phyloP scores from a whole-genome alignment of 2,113 vertebrate species.

The Sorex araneus region DNA sequence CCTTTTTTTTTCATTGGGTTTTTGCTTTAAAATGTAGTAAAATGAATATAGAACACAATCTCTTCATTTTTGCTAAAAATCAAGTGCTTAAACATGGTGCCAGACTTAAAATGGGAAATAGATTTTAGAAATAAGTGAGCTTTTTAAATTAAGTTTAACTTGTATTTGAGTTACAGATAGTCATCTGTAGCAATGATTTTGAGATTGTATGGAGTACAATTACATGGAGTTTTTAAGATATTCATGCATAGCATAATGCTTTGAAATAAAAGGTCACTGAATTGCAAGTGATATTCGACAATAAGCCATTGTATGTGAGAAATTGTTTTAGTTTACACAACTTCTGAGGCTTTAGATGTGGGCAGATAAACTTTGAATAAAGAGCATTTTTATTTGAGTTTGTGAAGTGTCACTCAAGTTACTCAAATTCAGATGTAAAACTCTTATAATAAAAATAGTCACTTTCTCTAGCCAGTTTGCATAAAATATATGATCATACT shows the following conservation, averaged over 20 bases:
- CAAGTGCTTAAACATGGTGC: not conserved
- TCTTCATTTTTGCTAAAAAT: not conserved
- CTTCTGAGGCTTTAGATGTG: too few species aligned
- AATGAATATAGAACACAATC: not conserved
- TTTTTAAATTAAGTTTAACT: not conserved
- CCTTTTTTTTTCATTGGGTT: not conserved
- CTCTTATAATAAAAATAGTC: not conserved
- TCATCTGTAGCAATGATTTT: not conserved
- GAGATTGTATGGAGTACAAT: not conserved
- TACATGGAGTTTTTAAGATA: not conserved
- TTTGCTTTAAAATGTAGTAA: not conserved
- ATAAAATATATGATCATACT: conserved; percentile 43
- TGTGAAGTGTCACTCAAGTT: not conserved
- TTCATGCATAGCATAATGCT: too few species aligned
- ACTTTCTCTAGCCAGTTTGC: not conserved
- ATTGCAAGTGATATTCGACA: too few species aligned
- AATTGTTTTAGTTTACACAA: too few species aligned
- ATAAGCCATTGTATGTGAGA: too few species aligned
- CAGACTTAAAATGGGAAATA: not conserved
- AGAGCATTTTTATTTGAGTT: not conserved
- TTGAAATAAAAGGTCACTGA: too few species aligned
- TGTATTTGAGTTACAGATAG: not conserved
- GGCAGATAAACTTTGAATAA: not conserved
- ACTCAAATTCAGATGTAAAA: not conserved
- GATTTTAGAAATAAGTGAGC: not conserved